phyloP scores from a whole-genome alignment of 2,888 invertebrate species.

The Caenorhabditis becei region DNA sequence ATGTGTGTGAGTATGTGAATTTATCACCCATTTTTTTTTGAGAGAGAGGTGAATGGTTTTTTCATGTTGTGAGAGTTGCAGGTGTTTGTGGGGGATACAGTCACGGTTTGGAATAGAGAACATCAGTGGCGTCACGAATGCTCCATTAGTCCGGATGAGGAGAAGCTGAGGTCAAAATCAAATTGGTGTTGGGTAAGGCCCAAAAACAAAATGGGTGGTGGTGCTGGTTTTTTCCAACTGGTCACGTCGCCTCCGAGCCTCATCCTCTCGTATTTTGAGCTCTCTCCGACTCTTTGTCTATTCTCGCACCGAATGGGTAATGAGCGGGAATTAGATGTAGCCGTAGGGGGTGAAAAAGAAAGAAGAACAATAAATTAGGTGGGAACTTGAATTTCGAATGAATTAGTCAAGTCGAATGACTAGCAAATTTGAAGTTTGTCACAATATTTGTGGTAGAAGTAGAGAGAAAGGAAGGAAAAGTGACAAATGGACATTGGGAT shows the following conservation, averaged over 20 bases:
- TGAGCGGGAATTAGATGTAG: slow-evolving; percentile 61
- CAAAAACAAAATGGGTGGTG: slow-evolving; percentile 56
- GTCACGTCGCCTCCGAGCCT: slow-evolving; percentile 21
- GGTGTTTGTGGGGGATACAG: too few species aligned
- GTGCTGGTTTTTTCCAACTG: slow-evolving; percentile 8
- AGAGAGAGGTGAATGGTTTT: neutral
- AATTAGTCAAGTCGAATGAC: neutral
- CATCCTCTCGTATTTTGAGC: slow-evolving; percentile 17
- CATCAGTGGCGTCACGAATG: neutral
- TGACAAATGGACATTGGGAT: too few species aligned
- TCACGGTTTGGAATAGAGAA: too few species aligned
- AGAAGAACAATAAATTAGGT: slow-evolving; percentile 31
- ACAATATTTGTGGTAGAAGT: neutral
- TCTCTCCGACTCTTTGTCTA: slow-evolving; percentile 22
- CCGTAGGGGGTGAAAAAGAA: slow-evolving; percentile 18
- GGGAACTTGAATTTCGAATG: slow-evolving; percentile 34
- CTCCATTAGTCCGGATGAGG: too few species aligned
- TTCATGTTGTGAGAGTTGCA: too few species aligned
- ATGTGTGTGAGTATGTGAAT: slow-evolving; percentile 4
- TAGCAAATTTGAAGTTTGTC: too few species aligned
- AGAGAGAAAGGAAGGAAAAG: slow-evolving; percentile 9
- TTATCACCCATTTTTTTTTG: slow-evolving; percentile 12
- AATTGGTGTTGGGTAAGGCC: slow-evolving; percentile 12
- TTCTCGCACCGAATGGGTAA: slow-evolving; percentile 58
- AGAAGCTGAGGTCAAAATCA: slow-evolving; percentile 26